Conservation (phyloP, 2,888 invertebrate species). For the Tenthredo mesomela region DNA sequence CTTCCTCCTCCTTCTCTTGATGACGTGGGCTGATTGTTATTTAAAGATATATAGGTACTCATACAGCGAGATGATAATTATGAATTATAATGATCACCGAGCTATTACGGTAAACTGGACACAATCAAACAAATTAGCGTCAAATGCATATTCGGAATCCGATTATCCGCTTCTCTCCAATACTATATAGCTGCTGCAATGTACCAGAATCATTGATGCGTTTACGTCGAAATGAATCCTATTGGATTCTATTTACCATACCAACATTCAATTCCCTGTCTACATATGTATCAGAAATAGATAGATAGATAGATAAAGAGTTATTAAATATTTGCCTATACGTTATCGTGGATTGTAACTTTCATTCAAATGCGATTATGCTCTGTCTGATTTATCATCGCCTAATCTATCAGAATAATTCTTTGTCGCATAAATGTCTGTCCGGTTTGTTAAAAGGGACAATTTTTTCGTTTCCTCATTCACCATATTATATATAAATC, state of each 20-base stretch:
- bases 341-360: constrained; percentile 54
- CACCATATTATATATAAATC: background rate
- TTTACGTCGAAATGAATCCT: constrained; percentile 61
- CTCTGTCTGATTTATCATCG: background rate
- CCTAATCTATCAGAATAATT: background rate
- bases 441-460: background rate
- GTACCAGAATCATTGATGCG: constrained; percentile 60
- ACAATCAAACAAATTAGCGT: constrained; percentile 64
- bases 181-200: background rate
- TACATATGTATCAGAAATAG: background rate
- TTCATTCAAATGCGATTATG: constrained; percentile 53
- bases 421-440: background rate
- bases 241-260: constrained; percentile 62
- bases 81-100: constrained; percentile 60
- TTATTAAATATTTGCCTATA: constrained; percentile 70
- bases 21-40: background rate
- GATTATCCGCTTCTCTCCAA: constrained; percentile 61
- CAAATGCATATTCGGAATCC: constrained; percentile 68
- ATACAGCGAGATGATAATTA: constrained; percentile 44
- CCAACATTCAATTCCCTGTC: constrained; percentile 31
- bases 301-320: constrained; percentile 41
- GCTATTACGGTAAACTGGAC: constrained; percentile 61
- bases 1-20: background rate
- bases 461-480: background rate
- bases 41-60: background rate